Conservation (phyloP, 2,113 vertebrate genomes). For the Channa maculata region DNA sequence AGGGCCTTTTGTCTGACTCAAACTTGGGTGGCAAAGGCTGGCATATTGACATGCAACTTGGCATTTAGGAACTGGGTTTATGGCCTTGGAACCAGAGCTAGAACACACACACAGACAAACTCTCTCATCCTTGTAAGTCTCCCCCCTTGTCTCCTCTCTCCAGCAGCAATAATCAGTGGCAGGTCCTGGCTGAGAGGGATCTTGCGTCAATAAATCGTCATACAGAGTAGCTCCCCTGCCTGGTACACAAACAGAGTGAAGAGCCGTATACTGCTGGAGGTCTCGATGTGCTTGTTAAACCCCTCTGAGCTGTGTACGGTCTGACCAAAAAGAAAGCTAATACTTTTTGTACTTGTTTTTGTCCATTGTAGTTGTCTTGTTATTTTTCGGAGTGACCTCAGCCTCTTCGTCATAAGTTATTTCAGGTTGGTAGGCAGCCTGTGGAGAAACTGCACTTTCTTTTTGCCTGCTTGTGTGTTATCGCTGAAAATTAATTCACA, state of each 20-base stretch:
- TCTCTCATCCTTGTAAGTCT: constrained; percentile 51
- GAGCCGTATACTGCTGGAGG: constrained; percentile 71
- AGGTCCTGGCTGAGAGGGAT: constrained; percentile 70
- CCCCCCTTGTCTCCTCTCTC: constrained; percentile 33
- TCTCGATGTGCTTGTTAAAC: constrained; percentile 54
- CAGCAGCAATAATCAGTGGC: constrained; percentile 76
- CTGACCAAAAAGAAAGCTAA: constrained; percentile 26
- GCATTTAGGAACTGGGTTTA: constrained; percentile 76
- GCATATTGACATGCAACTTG: constrained; percentile 71
- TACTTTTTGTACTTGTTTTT: constrained; percentile 11
- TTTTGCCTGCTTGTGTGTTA: neutral
- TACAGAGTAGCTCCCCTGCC: constrained; percentile 72
- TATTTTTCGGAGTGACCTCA: neutral
- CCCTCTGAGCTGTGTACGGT: constrained; percentile 22
- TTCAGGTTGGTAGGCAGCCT: constrained; percentile 2
- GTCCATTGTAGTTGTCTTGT: constrained; percentile 29
- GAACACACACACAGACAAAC: constrained; percentile 70
- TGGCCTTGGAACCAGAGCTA: constrained; percentile 69
- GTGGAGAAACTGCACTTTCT: neutral
- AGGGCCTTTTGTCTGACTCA: constrained; percentile 62
- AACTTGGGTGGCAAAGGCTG: constrained; percentile 77
- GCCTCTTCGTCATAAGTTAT: constrained; percentile 3
- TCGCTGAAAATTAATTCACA: constrained; percentile 20
- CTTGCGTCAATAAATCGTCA: constrained; percentile 83
- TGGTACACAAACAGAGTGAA: constrained; percentile 76